These are phyloP conservation scores for Crotalus viridis DNA, from an alignment of 2,113 vertebrate genomes.

Conservation along the genomic window DNA sequence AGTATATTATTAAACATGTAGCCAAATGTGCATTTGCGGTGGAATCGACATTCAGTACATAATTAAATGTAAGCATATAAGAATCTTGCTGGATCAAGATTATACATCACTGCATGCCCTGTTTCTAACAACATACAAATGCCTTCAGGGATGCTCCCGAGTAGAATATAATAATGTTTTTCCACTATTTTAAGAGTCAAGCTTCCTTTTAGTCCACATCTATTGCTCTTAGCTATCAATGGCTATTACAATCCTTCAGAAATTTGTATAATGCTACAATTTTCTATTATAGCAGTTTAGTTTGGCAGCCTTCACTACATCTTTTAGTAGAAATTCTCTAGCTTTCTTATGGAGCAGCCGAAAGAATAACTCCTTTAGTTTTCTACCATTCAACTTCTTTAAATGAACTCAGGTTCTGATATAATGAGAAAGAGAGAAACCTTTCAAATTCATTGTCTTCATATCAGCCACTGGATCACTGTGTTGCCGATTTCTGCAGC, in stretches of 20 bases:
- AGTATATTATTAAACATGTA: not conserved
- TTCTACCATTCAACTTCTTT: not conserved
- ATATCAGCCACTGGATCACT: not conserved
- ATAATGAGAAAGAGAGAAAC: not conserved
- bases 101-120: not conserved
- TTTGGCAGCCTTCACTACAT: not conserved
- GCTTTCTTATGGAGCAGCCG: not conserved
- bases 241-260: not conserved
- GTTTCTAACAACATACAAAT: not conserved
- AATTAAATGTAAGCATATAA: not conserved
- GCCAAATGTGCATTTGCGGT: not conserved
- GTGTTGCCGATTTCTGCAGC: not conserved
- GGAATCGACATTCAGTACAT: not conserved
- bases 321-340: not conserved
- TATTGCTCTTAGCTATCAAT: not conserved
- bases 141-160: not conserved
- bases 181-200: not conserved
- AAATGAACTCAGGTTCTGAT: not conserved
- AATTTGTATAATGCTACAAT: not conserved
- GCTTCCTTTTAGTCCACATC: not conserved
- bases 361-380: not conserved
- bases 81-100: not conserved
- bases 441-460: not conserved
- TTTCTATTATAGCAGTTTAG: not conserved
- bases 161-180: not conserved